Percentiles rank a stretch among this genome's conserved stretches.
Evolutionary conservation across 2,113 vertebrate genomes (phyloP).

Genomic region (Muntiacus reevesi): DNA sequence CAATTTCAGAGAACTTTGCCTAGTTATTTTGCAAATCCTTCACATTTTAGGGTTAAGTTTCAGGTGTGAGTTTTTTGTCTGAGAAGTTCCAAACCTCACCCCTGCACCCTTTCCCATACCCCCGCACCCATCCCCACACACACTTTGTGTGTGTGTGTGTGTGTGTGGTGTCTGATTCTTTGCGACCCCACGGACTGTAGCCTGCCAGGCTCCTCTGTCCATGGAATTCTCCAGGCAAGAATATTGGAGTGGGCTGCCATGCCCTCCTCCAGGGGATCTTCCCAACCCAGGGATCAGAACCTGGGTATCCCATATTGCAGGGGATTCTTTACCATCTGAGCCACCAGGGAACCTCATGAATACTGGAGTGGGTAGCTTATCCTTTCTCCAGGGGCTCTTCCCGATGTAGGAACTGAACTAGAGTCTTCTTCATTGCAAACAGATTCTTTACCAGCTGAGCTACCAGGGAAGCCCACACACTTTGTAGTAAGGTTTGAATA

Average conservation of each 20-base stretch:
- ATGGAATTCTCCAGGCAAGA: neutral
- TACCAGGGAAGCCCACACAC: neutral
- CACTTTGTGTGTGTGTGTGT: neutral
- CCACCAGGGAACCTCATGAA: neutral
- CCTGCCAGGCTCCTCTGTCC: neutral
- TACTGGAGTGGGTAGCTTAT: neutral
- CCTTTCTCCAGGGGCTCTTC: neutral
- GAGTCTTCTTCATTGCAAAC: neutral
- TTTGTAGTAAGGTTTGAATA: neutral
- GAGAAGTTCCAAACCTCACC: neutral
- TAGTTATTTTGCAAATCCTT: neutral
- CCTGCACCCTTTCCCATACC: rapidly evolving
- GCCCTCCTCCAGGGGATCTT: neutral
- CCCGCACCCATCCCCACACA: rapidly evolving
- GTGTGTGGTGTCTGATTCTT: rapidly evolving
- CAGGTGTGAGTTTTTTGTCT: neutral
- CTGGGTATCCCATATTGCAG: neutral
- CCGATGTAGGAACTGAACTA: neutral
- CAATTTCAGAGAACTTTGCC: neutral
- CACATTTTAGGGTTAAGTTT: neutral
- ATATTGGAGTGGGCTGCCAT: neutral
- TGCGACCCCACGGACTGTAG: neutral
- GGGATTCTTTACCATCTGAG: neutral
- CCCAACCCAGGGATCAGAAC: neutral
- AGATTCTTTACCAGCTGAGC: neutral